phyloP scores from a whole-genome alignment of 1,140 invertebrate genomes.

The Pogonus chalceus region DNA sequence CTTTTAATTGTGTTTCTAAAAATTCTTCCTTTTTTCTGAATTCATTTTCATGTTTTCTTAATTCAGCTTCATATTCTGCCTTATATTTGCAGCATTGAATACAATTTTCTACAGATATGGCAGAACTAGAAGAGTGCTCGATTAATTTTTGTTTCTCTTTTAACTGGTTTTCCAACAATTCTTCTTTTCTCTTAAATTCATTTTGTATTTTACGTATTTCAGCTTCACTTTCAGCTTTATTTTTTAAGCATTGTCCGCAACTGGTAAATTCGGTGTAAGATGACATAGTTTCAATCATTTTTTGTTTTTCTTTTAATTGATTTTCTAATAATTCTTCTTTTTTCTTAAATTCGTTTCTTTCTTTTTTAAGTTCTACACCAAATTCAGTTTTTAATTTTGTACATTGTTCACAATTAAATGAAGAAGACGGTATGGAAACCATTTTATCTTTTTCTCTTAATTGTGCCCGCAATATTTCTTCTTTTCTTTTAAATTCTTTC shows the following conservation, averaged over 20 bases:
- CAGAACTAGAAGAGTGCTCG: no score
- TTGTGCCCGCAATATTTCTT: no score
- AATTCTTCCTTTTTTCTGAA: neutral
- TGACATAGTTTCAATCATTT: no score
- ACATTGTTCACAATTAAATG: conserved; percentile 1
- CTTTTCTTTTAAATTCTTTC: no score
- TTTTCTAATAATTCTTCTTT: neutral
- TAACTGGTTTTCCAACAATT: neutral
- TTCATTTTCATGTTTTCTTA: neutral
- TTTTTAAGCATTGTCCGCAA: conserved; percentile 1
- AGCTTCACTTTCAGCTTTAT: neutral
- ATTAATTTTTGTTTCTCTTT: no score
- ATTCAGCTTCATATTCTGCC: neutral
- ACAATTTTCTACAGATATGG: neutral
- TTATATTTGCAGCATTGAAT: neutral
- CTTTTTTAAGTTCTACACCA: neutral
- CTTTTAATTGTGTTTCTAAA: neutral
- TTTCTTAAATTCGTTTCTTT: neutral
- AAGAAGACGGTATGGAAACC: no score
- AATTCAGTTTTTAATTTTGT: neutral
- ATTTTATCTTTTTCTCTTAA: no score
- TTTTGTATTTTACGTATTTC: neutral
- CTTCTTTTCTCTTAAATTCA: neutral
- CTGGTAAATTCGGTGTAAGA: neutral
- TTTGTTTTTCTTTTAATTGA: neutral